Percentiles rank a stretch among this genome's conserved stretches.
phyloP scores from a whole-genome alignment of 1,140 invertebrate genomes.

The Melanaphis sacchari region DNA sequence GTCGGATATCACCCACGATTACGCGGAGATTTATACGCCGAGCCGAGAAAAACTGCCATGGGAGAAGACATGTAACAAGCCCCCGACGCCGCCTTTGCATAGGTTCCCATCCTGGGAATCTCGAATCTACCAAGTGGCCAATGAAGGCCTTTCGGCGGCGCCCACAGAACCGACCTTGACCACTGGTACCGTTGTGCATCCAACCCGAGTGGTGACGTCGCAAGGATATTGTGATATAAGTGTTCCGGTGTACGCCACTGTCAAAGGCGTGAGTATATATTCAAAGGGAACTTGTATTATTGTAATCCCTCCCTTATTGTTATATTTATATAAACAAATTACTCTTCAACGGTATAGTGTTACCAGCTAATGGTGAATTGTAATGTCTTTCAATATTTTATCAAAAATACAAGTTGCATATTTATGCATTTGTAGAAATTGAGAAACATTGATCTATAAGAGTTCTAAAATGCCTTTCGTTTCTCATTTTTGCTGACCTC shows the following conservation, averaged over 20 bases:
- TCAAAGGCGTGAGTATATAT: conserved; percentile 80
- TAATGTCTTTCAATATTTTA: not conserved
- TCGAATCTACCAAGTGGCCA: conserved; percentile 89
- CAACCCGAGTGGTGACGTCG: conserved; percentile 56
- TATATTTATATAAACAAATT: not conserved
- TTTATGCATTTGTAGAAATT: not conserved
- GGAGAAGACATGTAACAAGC: conserved; percentile 65
- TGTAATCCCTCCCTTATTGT: not conserved
- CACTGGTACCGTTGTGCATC: conserved; percentile 62
- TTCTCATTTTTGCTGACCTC: not conserved
- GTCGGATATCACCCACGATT: conserved; percentile 78
- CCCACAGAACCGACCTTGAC: conserved; percentile 62
- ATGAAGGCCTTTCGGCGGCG: conserved; percentile 75
- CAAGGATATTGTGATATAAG: conserved; percentile 83
- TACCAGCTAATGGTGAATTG: not conserved
- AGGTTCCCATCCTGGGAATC: conserved; percentile 91
- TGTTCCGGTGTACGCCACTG: conserved; percentile 93
- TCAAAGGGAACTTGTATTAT: not conserved
- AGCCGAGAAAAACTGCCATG: conserved; percentile 73
- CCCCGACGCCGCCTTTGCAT: conserved; percentile 89
- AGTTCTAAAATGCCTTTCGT: not conserved
- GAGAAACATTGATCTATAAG: not conserved
- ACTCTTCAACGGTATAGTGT: not conserved
- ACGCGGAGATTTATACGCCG: conserved; percentile 93
- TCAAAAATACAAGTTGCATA: not conserved